Conservation (phyloP, 2,797 vertebrate genomes). For the Aplochiton taeniatus region DNA sequence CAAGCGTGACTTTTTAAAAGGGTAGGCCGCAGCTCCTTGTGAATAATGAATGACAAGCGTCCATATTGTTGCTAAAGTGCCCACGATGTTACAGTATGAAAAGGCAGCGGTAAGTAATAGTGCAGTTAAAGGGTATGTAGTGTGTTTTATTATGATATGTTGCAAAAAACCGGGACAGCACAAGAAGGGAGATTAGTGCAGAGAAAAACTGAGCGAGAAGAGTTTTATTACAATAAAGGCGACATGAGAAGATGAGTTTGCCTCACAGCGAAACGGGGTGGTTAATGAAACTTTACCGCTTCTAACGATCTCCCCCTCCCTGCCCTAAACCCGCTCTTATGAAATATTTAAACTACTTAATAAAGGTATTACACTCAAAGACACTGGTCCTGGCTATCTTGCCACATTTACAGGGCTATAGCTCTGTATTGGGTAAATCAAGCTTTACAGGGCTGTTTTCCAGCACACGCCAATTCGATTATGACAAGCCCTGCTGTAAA, state of each 20-base stretch:
- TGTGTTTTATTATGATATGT: constrained; percentile 42
- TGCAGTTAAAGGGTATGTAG: constrained; percentile 91
- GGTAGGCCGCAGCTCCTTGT: constrained; percentile 78
- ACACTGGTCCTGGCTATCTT: constrained; percentile 77
- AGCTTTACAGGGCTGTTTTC: constrained; percentile 52
- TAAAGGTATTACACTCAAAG: constrained; percentile 86
- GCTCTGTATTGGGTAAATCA: constrained; percentile 68
- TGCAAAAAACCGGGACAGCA: constrained; percentile 77
- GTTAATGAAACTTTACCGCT: constrained; percentile 82
- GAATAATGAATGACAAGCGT: constrained; percentile 95
- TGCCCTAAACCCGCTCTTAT: constrained; percentile 79
- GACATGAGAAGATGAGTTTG: constrained; percentile 83
- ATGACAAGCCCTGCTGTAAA: constrained; percentile 52
- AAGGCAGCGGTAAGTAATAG: constrained; percentile 95
- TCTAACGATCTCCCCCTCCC: constrained; percentile 74
- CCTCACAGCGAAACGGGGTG: constrained; percentile 77
- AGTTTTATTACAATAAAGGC: constrained; percentile 89
- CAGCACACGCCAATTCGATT: constrained; percentile 19
- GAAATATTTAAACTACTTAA: constrained; percentile 91
- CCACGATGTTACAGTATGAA: constrained; percentile 93
- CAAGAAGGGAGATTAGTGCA: constrained; percentile 42
- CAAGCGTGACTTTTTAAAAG: constrained; percentile 77
- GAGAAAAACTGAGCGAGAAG: constrained; percentile 54
- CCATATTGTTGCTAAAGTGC: constrained; percentile 92
- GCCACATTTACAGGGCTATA: constrained; percentile 73